Base-by-base conservation (phyloP, 2,888 invertebrate species). In the Ceratothoa steindachneri region DNA sequence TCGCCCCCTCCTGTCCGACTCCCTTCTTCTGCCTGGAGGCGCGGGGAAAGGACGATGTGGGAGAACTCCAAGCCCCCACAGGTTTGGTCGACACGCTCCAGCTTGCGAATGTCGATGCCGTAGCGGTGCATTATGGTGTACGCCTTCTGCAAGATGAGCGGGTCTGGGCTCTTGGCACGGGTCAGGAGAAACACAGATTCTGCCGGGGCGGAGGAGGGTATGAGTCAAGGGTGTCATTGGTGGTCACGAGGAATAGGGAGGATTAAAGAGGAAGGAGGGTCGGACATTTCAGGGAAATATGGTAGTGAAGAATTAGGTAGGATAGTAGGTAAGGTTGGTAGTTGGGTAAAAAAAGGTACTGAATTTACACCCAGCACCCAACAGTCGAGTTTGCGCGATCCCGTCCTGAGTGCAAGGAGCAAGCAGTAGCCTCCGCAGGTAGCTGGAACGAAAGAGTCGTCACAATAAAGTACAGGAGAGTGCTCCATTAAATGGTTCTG, bases 21-120 rank as follows among this genome's bases (percentile, higher is more conserved):
- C 31, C 1, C 67, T 41, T 41, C 67, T 41, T 12, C 31, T 31
- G n/a, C 41, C 15, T 41, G 41, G 41, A 9, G 41, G 41, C 7
- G 5, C 41, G 5, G 41, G 15, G 41, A 9, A 15, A 9, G 41
- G 5, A 15, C 41, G 15, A 41, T 41, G 41, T 5, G 41, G 5
- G 15, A 9, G 12, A 79, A 30, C 19, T 72, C 71, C 9, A 79
- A 67, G 0, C 79, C 79, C 3, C 79, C 79, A 30, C 79, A 79
- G 65, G 79, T 79, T 69, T 79, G 79, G 69, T 79, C 79, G 5
- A 79, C 79, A 22, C 79, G 72, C 60, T 79, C 79, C 72, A 79
- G 29, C 68, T 79, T 79, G 15, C 79, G 27, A 52, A 79, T 76
- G 68, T 79, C 79, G 41, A 79, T 69, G 1, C 79, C 76, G 27